Conservation (phyloP, 2,888 invertebrate genomes). For the Slavum lentiscoides region DNA sequence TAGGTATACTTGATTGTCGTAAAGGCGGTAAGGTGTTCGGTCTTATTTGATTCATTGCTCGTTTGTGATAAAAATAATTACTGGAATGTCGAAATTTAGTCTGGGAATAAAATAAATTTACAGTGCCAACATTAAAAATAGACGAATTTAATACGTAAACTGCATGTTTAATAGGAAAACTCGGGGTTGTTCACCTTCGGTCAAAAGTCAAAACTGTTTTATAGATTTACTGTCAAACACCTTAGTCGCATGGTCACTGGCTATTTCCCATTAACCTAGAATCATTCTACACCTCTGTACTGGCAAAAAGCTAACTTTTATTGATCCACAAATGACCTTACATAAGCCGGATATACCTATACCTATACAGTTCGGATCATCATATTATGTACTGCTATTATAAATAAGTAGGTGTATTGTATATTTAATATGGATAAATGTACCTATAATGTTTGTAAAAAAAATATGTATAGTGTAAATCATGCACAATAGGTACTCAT, state of each 20-base stretch:
- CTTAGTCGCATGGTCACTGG: slow-evolving; percentile 27
- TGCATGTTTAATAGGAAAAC: background rate
- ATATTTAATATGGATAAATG: too few species aligned
- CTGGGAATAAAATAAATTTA: slow-evolving; percentile 34
- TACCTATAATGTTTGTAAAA: too few species aligned
- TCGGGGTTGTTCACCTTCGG: slow-evolving; percentile 19
- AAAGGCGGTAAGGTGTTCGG: slow-evolving; percentile 44
- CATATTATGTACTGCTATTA: background rate
- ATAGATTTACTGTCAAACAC: slow-evolving; percentile 48
- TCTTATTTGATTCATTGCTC: slow-evolving; percentile 5
- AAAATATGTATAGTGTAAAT: too few species aligned
- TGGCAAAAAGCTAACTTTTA: background rate
- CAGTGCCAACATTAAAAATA: background rate
- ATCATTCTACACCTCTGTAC: background rate
- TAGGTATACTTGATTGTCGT: slow-evolving; percentile 36
- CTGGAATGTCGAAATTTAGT: slow-evolving; percentile 11
- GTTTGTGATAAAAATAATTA: slow-evolving; percentile 31
- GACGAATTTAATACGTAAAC: background rate
- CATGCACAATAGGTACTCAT: too few species aligned
- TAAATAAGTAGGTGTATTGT: too few species aligned
- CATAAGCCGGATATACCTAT: background rate
- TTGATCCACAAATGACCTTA: slow-evolving; percentile 10
- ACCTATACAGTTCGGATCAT: background rate
- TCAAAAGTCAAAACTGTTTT: slow-evolving; percentile 20
- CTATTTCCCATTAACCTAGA: slow-evolving; percentile 28